Conservation (phyloP, 2,797 vertebrate genomes). For the Lophotriccus pileatus region DNA sequence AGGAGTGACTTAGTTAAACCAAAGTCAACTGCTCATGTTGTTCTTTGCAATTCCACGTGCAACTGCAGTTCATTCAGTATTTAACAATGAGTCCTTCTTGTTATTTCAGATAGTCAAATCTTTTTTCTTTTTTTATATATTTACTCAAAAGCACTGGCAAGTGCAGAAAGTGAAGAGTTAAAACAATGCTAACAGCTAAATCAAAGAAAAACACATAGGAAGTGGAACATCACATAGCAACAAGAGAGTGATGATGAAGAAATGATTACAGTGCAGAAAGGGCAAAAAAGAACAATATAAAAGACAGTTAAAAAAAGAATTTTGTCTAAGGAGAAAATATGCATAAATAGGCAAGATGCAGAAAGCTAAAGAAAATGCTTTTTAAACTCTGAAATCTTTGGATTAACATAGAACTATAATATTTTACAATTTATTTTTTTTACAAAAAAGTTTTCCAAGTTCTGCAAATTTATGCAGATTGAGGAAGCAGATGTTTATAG, state of each 20-base stretch:
- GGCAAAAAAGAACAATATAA: conserved; percentile 36
- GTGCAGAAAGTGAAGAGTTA: conserved; percentile 34
- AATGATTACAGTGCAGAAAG: conserved; percentile 48
- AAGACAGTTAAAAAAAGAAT: conserved; percentile 56
- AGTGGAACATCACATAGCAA: conserved; percentile 20
- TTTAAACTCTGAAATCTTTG: neutral
- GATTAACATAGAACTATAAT: neutral
- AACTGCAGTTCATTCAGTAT: neutral
- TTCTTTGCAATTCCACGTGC: neutral
- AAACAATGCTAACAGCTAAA: conserved; percentile 42
- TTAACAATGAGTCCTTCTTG: neutral
- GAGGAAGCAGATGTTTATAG: neutral
- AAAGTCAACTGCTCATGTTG: neutral
- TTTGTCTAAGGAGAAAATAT: conserved; percentile 15
- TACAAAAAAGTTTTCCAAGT: neutral
- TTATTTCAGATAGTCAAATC: neutral
- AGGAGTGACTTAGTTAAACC: neutral
- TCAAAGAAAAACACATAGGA: conserved; percentile 1
- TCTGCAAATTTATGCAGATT: neutral
- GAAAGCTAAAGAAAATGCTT: conserved; percentile 30
- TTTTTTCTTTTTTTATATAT: neutral
- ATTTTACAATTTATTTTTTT: neutral
- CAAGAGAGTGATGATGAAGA: conserved; percentile 30
- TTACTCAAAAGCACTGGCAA: neutral
- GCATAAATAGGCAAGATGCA: conserved; percentile 25